Base-by-base conservation (phyloP, 2,113 vertebrate species). In the Labrus mixtus region DNA sequence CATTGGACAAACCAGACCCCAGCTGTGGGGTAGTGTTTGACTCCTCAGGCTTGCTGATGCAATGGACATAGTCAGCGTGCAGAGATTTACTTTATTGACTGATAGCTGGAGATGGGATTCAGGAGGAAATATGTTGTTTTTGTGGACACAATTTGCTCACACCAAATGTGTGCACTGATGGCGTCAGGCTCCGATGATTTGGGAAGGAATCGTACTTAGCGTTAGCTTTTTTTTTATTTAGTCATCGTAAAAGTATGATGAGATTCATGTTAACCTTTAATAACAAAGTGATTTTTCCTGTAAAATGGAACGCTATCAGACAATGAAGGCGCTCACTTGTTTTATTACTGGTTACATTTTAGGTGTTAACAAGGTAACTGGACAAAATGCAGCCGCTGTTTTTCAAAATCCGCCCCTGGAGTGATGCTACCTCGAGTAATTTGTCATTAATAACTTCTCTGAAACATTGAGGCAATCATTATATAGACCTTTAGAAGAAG, bases 31-130 rank as follows among this genome's bases (percentile, higher is more conserved):
- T 93, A 93, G 93, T 90, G 91, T 96, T 96, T 93, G 93, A 95
- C 94, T 96, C 91, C 93, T 96, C 93, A 95, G 92, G 94, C 91
- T 92, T 93, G 87, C 84, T 90, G 93, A 92, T 94, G 91, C 96
- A 96, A 96, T 96, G 83, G 92, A 93, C 90, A 87, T 93, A 96
- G 95, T 96, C 94, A 79, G 82, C 88, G 86, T 93, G 85, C 71
- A 85, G 73, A 67, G 79, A 57, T 84, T 64, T 73, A 37, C 41
- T 88, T 80, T 79, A 19, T 82, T 69, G 54, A 57, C 58, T 22
- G 2, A 62, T 82, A 39, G 69, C 73, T 73, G 57, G 68, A 37
- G 64, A 77, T 43, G 20, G 19, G 37, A 53, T 75, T 61, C 20
- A 62, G 68, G 37, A 20, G 54, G 67, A 68, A 20, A 9, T 62